Percentiles rank a stretch among this genome's conserved stretches.
Evolutionary conservation across 2,113 vertebrate genomes (phyloP).

Genomic region (Sphyrna mokarran): DNA sequence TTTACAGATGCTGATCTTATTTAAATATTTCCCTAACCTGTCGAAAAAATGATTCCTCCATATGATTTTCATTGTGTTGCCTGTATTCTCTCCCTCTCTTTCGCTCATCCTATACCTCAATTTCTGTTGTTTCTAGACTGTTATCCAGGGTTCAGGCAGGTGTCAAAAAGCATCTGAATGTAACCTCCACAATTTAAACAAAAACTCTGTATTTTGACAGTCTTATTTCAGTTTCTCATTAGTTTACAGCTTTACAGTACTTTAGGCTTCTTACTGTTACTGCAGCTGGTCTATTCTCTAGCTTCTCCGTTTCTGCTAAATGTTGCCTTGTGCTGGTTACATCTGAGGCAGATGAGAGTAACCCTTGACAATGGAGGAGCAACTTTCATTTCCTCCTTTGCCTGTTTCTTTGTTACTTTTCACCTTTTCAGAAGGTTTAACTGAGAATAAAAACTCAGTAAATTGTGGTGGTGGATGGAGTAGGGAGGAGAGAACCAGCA

Average conservation of each 20-base stretch:
- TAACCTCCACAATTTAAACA: not conserved
- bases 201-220: not conserved
- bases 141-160: not conserved
- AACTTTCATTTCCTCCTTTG: not conserved
- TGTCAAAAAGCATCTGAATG: not conserved
- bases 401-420: not conserved
- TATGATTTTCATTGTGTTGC: not conserved
- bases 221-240: not conserved
- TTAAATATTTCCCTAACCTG: not conserved
- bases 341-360: not conserved
- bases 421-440: too few relatives aligned
- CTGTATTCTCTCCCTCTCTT: not conserved
- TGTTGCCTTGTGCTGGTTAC: not conserved
- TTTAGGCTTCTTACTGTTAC: not conserved
- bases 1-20: not conserved
- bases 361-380: not conserved
- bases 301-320: not conserved
- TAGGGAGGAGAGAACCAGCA: too few relatives aligned
- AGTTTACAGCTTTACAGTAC: not conserved
- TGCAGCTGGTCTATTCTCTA: too few relatives aligned
- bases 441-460: too few relatives aligned
- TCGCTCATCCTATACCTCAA: not conserved
- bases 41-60: not conserved
- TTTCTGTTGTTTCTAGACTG: not conserved
- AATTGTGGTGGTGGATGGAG: too few relatives aligned